Percentiles rank a stretch among this genome's conserved stretches.
Conservation (phyloP, 2,797 vertebrate genomes). For the Falco biarmicus region DNA sequence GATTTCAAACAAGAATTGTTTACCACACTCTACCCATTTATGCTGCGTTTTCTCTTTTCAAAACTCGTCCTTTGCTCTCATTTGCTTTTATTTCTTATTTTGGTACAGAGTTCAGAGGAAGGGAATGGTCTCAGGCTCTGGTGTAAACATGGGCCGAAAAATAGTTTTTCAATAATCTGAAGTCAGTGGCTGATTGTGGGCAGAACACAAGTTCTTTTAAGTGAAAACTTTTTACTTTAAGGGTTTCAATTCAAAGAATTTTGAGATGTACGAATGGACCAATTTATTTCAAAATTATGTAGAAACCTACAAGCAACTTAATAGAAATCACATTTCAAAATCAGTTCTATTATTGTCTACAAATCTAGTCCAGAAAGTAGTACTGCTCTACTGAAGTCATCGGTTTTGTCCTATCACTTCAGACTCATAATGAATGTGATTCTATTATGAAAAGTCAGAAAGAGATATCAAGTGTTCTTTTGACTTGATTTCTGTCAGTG, state of each 20-base stretch:
- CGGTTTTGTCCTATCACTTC: background rate
- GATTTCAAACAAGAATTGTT: background rate
- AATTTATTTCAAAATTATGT: background rate
- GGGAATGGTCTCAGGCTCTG: background rate
- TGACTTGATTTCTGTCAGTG: background rate
- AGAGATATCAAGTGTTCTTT: background rate
- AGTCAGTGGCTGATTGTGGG: background rate
- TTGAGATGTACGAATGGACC: background rate
- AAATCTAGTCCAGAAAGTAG: background rate
- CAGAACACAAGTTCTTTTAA: background rate
- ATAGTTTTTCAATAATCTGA: background rate
- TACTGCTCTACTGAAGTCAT: background rate
- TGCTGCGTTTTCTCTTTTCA: background rate
- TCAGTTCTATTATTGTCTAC: background rate
- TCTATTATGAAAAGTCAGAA: background rate
- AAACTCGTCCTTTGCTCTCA: background rate
- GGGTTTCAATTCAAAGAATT: background rate
- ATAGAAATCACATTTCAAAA: background rate
- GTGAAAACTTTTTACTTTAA: background rate
- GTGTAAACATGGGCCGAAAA: background rate
- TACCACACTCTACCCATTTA: background rate
- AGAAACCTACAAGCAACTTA: background rate
- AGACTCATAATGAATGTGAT: background rate
- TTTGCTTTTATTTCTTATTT: background rate
- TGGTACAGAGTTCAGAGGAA: background rate